Base-by-base conservation (phyloP, 2,888 invertebrate species). In the Blera fallax region DNA sequence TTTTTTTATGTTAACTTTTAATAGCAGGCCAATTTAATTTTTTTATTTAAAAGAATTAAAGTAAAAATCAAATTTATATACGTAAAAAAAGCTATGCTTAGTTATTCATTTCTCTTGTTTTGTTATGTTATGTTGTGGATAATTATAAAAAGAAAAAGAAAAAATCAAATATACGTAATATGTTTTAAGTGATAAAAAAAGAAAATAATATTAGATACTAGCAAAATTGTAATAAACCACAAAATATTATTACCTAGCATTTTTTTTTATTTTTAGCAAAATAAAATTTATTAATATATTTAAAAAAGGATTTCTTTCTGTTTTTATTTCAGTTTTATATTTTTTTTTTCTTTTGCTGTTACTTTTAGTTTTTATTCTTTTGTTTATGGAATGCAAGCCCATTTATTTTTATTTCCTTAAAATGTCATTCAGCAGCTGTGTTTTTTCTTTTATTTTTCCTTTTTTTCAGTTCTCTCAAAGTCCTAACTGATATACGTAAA, bases 171-270 rank as follows among this genome's bases (percentile, higher is more conserved):
- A 84, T 81, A 88, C 70, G 73, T 83, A 83, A 85, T 78, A 85
- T 72, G 72, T 73, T 85, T 78, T 80, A 87, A 81, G 84, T 80
- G 82, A 87, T 87, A 87, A 79, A 87, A 83, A 73, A 87, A 88
- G 87, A 87, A 65, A 78, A 85, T 85, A 85, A 89, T 90, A 89
- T 91, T 91, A 91, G 91, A 90, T 91, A 89, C 90, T 91, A 91
- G 91, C 91, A 89, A 91, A 91, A 91, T 91, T 91, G 91, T 91
- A 91, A 90, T 90, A 90, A 91, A 91, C 89, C 87, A 89, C 89
- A 89, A 90, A 81, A 60, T 81, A 79, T 79, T 76, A 80, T 85
- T 84, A 84, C 64, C 52, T 85, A 85, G 85, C 76, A 81, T 76
- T 85, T 85, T 84, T 85, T 84, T 85, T 85, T 76, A 73, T 73